Conservation (phyloP, 2,888 invertebrate species). For the Drosophila basisetae region DNA sequence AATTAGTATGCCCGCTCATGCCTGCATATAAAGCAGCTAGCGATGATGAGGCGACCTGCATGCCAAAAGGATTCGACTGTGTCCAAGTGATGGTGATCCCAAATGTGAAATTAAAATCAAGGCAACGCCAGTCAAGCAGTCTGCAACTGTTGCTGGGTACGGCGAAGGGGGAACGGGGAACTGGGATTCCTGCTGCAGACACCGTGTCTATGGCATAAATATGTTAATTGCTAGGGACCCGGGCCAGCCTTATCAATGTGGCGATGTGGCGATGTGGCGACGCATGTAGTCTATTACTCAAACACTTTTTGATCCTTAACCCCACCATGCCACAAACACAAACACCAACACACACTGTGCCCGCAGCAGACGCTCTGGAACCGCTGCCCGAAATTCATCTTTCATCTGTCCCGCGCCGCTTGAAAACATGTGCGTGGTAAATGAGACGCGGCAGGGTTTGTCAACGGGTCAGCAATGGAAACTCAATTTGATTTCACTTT, state of each 20-base stretch:
- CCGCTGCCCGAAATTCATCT: conserved; percentile 46
- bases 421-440: conserved; percentile 38
- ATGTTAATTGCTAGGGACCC: conserved; percentile 68
- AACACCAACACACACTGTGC: conserved; percentile 21
- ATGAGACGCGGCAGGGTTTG: conserved; percentile 35
- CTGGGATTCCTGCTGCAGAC: conserved; percentile 58
- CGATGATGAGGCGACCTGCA: conserved; percentile 68
- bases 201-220: conserved; percentile 73
- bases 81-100: conserved; percentile 37
- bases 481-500: conserved; percentile 78
- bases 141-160: conserved; percentile 44
- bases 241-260: conserved; percentile 63
- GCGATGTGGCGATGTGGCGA: conserved; percentile 52
- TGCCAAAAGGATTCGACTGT: conserved; percentile 58
- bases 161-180: neutral
- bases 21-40: conserved; percentile 72
- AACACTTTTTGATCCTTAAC: conserved; percentile 71
- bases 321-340: conserved; percentile 42
- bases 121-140: conserved; percentile 68
- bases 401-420: conserved; percentile 59
- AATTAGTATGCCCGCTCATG: conserved; percentile 80
- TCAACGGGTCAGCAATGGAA: conserved; percentile 68
- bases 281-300: conserved; percentile 73
- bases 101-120: conserved; percentile 64
- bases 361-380: conserved; percentile 67